Conservation (phyloP, 2,888 invertebrate genomes). For the Andrena marginata region DNA sequence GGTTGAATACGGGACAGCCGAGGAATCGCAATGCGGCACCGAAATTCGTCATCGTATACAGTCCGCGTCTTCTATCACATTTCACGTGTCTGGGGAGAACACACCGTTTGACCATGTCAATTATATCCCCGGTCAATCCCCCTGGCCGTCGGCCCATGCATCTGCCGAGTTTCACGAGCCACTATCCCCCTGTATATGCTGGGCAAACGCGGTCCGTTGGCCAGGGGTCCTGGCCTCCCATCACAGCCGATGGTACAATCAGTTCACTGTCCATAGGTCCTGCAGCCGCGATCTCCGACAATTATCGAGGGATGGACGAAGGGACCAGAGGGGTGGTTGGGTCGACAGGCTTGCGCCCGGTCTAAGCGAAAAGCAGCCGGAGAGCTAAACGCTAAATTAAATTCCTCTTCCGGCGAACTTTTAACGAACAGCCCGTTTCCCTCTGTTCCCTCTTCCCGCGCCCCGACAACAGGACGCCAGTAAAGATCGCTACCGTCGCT, state of each 20-base stretch:
- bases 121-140: conserved; percentile 71
- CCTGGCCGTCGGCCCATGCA: conserved; percentile 64
- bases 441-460: background rate
- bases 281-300: conserved; percentile 63
- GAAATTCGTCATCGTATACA: conserved; percentile 59
- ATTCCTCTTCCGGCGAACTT: conserved; percentile 48
- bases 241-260: conserved; percentile 67
- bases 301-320: conserved; percentile 57
- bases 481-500: conserved; percentile 6
- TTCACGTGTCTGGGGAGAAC: conserved; percentile 70
- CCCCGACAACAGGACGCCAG: conserved; percentile 9
- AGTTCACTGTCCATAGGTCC: conserved; percentile 66
- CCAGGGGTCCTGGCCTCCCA: conserved; percentile 24
- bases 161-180: conserved; percentile 72
- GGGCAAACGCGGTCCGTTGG: conserved; percentile 63
- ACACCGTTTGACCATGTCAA: conserved; percentile 72
- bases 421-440: conserved; percentile 36
- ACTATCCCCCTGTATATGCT: conserved; percentile 52
- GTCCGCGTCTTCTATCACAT: conserved; percentile 67
- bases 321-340: conserved; percentile 1
- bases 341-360: conserved; percentile 1
- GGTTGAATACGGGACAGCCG: conserved; percentile 8
- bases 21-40: conserved; percentile 34
- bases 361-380: conserved; percentile 16
- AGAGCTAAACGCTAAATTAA: conserved; percentile 42